Percentiles rank a stretch among this genome's conserved stretches.
phyloP scores from a whole-genome alignment of 2,888 invertebrate species.

The Drosophila villosipedis region DNA sequence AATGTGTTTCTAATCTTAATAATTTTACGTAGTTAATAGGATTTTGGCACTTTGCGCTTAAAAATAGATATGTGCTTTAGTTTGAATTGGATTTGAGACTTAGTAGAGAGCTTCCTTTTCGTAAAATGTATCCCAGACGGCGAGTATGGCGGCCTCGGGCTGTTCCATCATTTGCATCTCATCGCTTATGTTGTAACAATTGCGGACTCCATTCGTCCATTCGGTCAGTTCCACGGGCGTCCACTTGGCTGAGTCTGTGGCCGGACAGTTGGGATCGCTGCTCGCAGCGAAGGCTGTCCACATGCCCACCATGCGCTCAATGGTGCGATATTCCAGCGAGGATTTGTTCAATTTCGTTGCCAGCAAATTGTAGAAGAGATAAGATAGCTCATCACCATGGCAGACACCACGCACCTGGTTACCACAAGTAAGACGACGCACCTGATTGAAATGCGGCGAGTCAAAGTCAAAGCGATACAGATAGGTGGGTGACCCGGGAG shows the following conservation, averaged over 20 bases:
- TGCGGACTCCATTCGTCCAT: constrained; percentile 43
- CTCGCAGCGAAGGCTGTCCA: constrained; percentile 82
- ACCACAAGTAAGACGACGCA: constrained; percentile 78
- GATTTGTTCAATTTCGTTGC: constrained; percentile 63
- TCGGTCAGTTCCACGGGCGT: constrained; percentile 42
- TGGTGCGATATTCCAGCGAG: constrained; percentile 77
- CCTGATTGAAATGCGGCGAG: constrained; percentile 83
- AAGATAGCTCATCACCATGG: constrained; percentile 84
- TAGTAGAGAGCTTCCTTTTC: constrained; percentile 45
- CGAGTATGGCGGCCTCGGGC: constrained; percentile 69
- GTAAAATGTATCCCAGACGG: constrained; percentile 77
- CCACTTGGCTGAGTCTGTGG: constrained; percentile 69
- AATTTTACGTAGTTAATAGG: background rate
- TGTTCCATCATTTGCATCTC: constrained; percentile 73
- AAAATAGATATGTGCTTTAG: background rate
- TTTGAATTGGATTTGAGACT: background rate
- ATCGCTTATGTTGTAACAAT: constrained; percentile 80
- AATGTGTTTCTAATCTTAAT: background rate
- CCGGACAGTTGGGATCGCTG: constrained; percentile 81
- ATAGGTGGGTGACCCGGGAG: constrained; percentile 72
- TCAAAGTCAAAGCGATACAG: constrained; percentile 84
- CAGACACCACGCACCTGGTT: constrained; percentile 73
- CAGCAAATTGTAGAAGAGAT: constrained; percentile 79
- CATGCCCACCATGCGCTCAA: constrained; percentile 83
- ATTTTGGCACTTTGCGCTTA: constrained; percentile 1